phyloP scores from a whole-genome alignment of 2,888 invertebrate genomes.

The Apamea monoglypha region DNA sequence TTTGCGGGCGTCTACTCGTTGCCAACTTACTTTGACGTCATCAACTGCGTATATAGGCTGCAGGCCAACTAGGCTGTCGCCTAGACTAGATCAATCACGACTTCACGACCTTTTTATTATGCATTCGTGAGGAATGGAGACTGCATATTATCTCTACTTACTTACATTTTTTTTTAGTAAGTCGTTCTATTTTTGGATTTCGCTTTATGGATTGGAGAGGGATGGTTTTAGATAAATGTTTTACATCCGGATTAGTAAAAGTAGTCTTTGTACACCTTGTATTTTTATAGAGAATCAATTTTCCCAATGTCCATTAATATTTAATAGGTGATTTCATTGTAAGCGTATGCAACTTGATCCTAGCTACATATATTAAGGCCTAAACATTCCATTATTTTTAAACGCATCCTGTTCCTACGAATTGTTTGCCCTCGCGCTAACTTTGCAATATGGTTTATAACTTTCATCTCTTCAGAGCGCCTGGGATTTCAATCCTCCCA shows the following conservation, averaged over 20 bases:
- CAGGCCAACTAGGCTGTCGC: conserved; percentile 73
- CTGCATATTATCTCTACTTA: neutral
- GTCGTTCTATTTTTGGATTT: neutral
- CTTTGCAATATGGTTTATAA: conserved; percentile 46
- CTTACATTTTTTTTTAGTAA: neutral
- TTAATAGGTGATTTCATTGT: neutral
- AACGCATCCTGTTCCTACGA: conserved; percentile 4
- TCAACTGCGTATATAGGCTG: conserved; percentile 75
- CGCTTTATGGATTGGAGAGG: neutral
- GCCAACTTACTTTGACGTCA: conserved; percentile 81
- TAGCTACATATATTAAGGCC: too few relatives aligned
- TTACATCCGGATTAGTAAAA: neutral
- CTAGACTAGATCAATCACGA: conserved; percentile 66
- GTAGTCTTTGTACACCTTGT: neutral
- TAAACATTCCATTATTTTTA: neutral
- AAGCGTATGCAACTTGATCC: neutral
- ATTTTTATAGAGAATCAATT: neutral
- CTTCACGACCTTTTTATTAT: conserved; percentile 60
- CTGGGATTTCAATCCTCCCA: conserved; percentile 44
- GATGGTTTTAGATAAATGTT: neutral
- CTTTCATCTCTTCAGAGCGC: conserved; percentile 37
- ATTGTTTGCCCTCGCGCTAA: conserved; percentile 31
- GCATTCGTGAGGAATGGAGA: conserved; percentile 14
- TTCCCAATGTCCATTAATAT: neutral
- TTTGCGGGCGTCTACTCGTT: conserved; percentile 72